Percentiles rank a stretch among this genome's conserved stretches.
phyloP scores from a whole-genome alignment of 1,140 invertebrate species.

The Drosophila aff. region DNA sequence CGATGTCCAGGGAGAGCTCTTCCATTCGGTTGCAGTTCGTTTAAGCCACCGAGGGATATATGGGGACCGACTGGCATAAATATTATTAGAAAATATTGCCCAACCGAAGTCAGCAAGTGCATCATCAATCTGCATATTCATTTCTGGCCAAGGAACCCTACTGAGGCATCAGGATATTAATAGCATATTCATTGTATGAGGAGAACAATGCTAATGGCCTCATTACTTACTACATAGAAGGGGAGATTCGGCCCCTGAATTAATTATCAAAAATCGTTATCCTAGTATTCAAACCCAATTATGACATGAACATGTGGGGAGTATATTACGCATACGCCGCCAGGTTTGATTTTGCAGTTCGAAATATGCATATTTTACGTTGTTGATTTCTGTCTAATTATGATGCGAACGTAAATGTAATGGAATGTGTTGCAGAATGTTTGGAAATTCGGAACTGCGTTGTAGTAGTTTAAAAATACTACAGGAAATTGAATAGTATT shows the following conservation, averaged over 20 bases:
- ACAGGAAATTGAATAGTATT: background rate
- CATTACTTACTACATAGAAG: constrained; percentile 10
- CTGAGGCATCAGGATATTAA: constrained; percentile 17
- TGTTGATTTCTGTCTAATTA: background rate
- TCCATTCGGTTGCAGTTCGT: constrained; percentile 46
- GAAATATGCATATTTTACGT: constrained; percentile 2
- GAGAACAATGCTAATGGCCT: constrained; percentile 22
- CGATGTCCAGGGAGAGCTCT: constrained; percentile 15
- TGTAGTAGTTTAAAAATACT: background rate
- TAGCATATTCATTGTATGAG: constrained; percentile 7
- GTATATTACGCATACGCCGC: constrained; percentile 15
- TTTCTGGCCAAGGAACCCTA: constrained; percentile 15
- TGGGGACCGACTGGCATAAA: constrained; percentile 10
- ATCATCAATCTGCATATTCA: constrained; percentile 38
- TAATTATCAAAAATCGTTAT: constrained; percentile 29
- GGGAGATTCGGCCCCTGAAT: constrained; percentile 7
- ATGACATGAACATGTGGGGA: constrained; percentile 6
- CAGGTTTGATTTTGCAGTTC: background rate
- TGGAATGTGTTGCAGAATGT: background rate
- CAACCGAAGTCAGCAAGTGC: constrained; percentile 15
- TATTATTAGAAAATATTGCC: constrained; percentile 38
- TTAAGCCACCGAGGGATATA: constrained; percentile 21
- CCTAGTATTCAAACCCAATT: constrained; percentile 6
- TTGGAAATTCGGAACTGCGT: background rate
- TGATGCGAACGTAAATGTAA: background rate